Evolutionary conservation across 2,888 invertebrate genomes (phyloP), one percentile per base, ranked within the genome.

Genomic region (Pomacea canaliculata): DNA sequence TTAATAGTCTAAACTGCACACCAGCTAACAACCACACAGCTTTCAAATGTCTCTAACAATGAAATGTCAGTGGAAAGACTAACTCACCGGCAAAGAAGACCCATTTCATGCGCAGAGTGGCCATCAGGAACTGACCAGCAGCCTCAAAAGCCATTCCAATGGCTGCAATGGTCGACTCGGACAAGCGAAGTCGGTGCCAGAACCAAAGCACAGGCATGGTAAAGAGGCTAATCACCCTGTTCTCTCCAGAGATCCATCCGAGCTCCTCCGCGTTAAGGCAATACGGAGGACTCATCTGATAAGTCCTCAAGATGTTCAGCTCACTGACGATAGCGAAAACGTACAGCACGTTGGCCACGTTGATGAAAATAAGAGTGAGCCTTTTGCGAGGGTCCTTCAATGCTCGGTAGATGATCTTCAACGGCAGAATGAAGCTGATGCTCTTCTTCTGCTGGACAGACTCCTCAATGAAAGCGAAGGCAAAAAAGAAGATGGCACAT

Each of bases 211-310:
- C 18, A 46, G 67, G 67, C 12, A 67, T 27, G 18, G 37, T 27
- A 18, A 67, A 46, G 13, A 67, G 18, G 8, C 37, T 18, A 13
- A 27, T 67, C 37, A 23, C 13, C 7, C 67, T 67, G 67, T 12
- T 37, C 67, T 19, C 67, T 46, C 37, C 46, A 7, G 18, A 19
- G 37, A 37, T 1, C 67, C 67, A 67, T 3, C 67, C 67, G 18
- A 67, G 67, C 67, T 67, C 37, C 18, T 37, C 13, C 0, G 67
- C 10, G 46, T 18, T 37, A 4, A 67, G 46, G 12, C 67, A 67
- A 46, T 49, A 67, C 12, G 67, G 67, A 8, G 67, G 67, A 46
- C 67, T 67, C 67, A 67, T 67, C 67, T 67, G 67, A 46, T 67
- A 67, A 3, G 67, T 67, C 10, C 37, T 48, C 19, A 67, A 3